Evolutionary conservation across 2,797 vertebrate genomes (phyloP).

Genomic region (Protonibea diacanthus): DNA sequence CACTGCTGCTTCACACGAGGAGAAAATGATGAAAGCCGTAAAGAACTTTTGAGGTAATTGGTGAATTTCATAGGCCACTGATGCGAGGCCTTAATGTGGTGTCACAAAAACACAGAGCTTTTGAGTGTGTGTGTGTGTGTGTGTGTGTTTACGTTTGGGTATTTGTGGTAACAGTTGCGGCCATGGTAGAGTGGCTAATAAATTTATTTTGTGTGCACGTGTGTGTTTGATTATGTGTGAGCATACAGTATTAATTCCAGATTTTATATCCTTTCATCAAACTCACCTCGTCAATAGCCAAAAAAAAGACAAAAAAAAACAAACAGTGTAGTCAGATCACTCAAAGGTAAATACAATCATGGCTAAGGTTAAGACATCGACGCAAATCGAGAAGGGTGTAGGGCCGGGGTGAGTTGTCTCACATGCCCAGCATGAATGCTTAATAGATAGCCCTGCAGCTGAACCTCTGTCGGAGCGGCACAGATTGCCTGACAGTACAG

Average conservation of each 20-base stretch:
- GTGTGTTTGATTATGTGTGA: constrained; percentile 26
- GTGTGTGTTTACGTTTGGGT: constrained; percentile 64
- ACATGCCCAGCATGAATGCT: constrained; percentile 60
- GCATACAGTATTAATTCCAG: constrained; percentile 51
- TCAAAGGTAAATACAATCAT: constrained; percentile 56
- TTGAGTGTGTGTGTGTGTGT: constrained; percentile 50
- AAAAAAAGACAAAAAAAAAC: constrained; percentile 26
- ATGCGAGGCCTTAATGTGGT: constrained; percentile 75
- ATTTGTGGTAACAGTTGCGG: constrained; percentile 62
- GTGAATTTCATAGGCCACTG: constrained; percentile 85
- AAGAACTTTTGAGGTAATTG: constrained; percentile 82
- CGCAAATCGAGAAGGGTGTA: constrained; percentile 44
- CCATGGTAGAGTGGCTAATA: constrained; percentile 64
- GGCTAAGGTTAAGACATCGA: constrained; percentile 61
- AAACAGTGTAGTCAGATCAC: constrained; percentile 53
- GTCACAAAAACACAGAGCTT: constrained; percentile 70
- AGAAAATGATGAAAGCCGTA: constrained; percentile 74
- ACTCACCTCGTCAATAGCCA: constrained; percentile 24
- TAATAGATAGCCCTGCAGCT: constrained; percentile 70
- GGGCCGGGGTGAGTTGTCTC: constrained; percentile 67
- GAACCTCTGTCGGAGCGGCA: constrained; percentile 70
- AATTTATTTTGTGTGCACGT: constrained; percentile 47
- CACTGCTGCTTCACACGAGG: constrained; percentile 70
- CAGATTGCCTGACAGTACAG: constrained; percentile 77
- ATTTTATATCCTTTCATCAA: constrained; percentile 53